These are phyloP conservation scores for Xenentodon cancila DNA, from an alignment of 2,797 vertebrate species.

Conservation along the genomic window DNA sequence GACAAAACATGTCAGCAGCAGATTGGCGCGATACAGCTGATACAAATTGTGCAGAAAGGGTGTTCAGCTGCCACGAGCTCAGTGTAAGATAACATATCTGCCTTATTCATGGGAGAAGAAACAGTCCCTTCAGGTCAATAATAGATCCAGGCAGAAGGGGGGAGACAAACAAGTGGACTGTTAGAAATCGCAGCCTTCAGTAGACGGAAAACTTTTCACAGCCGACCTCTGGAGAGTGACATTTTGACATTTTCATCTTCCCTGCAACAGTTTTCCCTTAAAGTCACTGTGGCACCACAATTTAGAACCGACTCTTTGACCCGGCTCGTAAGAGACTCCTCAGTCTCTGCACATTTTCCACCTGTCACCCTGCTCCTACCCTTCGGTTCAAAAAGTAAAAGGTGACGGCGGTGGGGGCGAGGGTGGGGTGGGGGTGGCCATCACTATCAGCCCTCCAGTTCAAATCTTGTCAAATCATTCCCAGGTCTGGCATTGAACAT, in stretches of 20 bases:
- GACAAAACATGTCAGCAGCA: conserved; percentile 40
- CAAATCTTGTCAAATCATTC: conserved; percentile 83
- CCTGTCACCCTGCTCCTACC: conserved; percentile 73
- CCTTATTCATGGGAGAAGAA: conserved; percentile 34
- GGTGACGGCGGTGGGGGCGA: not conserved
- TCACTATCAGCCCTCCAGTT: conserved; percentile 69
- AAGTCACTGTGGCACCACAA: conserved; percentile 75
- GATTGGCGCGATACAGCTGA: conserved; percentile 56
- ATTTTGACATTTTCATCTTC: conserved; percentile 77
- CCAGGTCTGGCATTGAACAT: conserved; percentile 79
- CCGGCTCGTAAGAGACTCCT: conserved; percentile 67
- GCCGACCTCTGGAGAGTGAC: conserved; percentile 66
- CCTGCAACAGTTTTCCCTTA: conserved; percentile 53
- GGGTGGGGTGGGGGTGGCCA: conserved; percentile 5
- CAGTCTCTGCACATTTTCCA: conserved; percentile 67
- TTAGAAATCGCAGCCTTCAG: conserved; percentile 52
- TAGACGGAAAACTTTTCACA: conserved; percentile 62
- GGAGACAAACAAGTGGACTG: conserved; percentile 26
- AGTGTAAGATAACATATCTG: conserved; percentile 49
- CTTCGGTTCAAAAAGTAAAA: conserved; percentile 72
- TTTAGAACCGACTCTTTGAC: conserved; percentile 66
- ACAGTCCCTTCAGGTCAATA: conserved; percentile 35
- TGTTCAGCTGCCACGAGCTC: conserved; percentile 40
- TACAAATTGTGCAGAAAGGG: conserved; percentile 12
- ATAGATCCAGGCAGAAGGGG: conserved; percentile 16